A percentile compares a stretch with the other conserved stretches of the same genome.
Conservation (phyloP, 1,140 invertebrate species). For the Neodiprion virginianus region DNA sequence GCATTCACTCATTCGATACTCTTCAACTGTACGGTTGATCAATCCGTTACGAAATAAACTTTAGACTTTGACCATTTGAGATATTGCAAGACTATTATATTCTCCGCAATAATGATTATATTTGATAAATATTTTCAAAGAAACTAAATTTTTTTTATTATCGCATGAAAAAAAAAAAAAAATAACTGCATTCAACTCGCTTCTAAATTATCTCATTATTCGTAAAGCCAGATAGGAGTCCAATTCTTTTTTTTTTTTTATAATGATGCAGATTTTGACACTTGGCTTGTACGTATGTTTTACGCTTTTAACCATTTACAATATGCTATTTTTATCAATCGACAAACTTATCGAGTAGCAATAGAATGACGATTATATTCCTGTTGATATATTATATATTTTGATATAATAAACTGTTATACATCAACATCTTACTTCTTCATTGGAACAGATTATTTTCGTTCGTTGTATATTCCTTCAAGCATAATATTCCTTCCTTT, state of each 20-base stretch:
- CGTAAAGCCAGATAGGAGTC: background rate
- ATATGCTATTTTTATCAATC: background rate
- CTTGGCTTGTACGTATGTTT: constrained; percentile 2
- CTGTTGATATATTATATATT: constrained; percentile 49
- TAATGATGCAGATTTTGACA: background rate
- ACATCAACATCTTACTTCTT: background rate
- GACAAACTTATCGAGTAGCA: background rate
- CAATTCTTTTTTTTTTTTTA: background rate
- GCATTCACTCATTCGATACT: background rate
- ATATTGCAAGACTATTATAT: background rate
- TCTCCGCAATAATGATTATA: background rate
- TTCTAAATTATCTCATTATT: background rate
- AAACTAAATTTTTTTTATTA: background rate
- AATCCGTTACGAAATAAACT: no score
- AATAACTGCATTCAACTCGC: no score
- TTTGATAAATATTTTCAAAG: background rate
- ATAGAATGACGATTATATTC: constrained; percentile 28
- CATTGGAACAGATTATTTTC: background rate
- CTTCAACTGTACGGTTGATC: background rate
- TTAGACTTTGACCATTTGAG: background rate
- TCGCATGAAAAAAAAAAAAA: no score
- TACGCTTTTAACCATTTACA: background rate
- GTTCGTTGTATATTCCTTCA: background rate
- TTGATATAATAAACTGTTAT: constrained; percentile 39
- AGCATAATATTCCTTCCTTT: background rate